Base-by-base conservation (phyloP, 2,888 invertebrate genomes). In the Leptogaster cylindrica region DNA sequence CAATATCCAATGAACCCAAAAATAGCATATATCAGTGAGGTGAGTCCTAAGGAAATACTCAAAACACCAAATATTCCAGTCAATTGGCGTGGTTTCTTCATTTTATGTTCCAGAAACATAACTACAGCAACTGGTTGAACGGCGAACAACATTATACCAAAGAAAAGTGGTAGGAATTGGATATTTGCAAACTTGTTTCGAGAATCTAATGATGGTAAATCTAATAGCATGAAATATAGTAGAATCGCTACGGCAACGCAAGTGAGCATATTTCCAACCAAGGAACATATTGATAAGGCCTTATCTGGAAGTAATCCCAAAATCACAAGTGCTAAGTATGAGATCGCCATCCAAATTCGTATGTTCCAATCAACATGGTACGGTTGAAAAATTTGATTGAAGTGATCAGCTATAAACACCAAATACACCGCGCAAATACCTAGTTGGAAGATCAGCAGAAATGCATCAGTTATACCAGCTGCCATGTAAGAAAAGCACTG, bases 71-170 rank as follows among this genome's bases (percentile, higher is more conserved):
- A 12, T 31, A 55, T 88, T 84, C 76, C 41, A 14, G 1, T n/a
- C 7, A 41, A 41, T 7, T 12, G 5, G 5, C 14, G 5, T 7
- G 41, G 41, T 3, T 5, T 41, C 16, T 41, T 41, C 41, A 41
- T 41, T 6, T 41, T 41, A 18, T 16, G 16, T 41, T 41, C 41
- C 3, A 41, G 16, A 14, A 18, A 18, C 7, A 41, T 16, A 14
- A 90, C 90, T 81, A 90, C 89, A 16, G 90, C 90, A 33, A 90
- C 89, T 1, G 90, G 89, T 73, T 90, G 95, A 73, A 96, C 85
- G 0, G 96, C 93, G 79, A 95, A 97, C 66, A 97, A 83, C 1
- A 93, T 92, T 0, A 95, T 95, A 1, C 96, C 95, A 76, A 95
- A 92, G 78, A 89, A 95, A 8, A 95, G 81, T 0, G 93, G 92